Evolutionary conservation across 2,113 vertebrate species (phyloP), one percentile per base, ranked within the genome.

Genomic region (Centrocercus urophasianus): DNA sequence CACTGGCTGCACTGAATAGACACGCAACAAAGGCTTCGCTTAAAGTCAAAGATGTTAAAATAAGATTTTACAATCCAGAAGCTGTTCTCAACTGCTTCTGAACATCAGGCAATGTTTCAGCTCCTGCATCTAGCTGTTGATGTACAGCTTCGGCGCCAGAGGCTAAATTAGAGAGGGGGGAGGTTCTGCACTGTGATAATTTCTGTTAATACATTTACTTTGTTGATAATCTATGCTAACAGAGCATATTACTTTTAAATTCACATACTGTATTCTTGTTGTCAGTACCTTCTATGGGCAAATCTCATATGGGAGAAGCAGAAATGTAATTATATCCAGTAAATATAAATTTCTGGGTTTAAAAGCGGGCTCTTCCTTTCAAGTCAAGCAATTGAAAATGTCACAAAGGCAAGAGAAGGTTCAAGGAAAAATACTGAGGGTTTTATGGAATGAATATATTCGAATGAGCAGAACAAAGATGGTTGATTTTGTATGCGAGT

Each of bases 401-500:
- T 71, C 83, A 94, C 21, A 71, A 88, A 71, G 13, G 27, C 54
- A 48, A 70, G 21, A 50, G 28, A 91, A 71, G 48, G 45, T 88
- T 80, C 56, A 90, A 74, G 81, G 45, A 63, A 91, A 89, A 91
- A 74, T 20, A 91, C 43, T 38, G 50, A 70, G 40, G 17, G 38
- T 69, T 83, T 86, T 42, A 83, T 27, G 28, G 75, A 91, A 81
- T 79, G 89, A 94, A 88, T 91, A 45, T 20, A 69, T 74, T 38
- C 9, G 64, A 90, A 93, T 28, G 11, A 17, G 8, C 56, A 90
- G 88, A 94, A 96, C 95, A 96, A 96, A 94, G 67, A 80, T 28
- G 42, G 69, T 43, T 96, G 95, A 96, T 96, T 96, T 91, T 88
- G 79, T 83, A 94, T 93, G 80, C 75, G 59, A 42, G 50, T 59